Evolutionary conservation across 2,888 invertebrate genomes (phyloP), one percentile per base, ranked within the genome.

Genomic region (Gastracanthus pulcherrimus): DNA sequence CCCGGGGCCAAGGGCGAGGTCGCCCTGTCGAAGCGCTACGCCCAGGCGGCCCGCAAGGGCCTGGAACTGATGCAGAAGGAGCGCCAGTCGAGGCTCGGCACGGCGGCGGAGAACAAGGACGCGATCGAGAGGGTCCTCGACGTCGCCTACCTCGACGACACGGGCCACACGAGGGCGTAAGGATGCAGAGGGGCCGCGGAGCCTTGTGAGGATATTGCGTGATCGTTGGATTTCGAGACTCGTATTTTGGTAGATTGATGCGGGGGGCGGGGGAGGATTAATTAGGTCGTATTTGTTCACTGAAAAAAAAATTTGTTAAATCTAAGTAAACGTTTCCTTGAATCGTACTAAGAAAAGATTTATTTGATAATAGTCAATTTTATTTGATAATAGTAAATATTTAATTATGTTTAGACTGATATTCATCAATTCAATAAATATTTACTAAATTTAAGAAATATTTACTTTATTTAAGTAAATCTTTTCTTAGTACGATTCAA

Each of bases 1-100:
- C 95, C 95, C 3, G 93, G 94, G 64, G 94, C 95, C 72, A 94
- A 94, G 87, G 94, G 94, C 16, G 95, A 95, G 89, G 94, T 94
- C 0, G 95, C 95, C 0, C 92, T 95, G n/a, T 95, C 95, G 80
- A 94, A 94, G 87, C 91, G 95, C 82, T 95, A 95, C 89, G 94
- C 94, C 83, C 94, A 94, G 86, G 95, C 95, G 0, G 95, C 95
- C 3, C 94, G 93, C 89, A 93, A 93, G 41, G 95, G 95, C 11
- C 89, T 95, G 23, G 93, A 94, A 86, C 91, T 94, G 9, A 92
- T 95, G 66, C 92, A 93, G 85, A 92, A 93, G 84, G 94, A 94
- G 84, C 91, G 93, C 36, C 93, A 94, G 67, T 92, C 92, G 72
- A 90, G 93, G 36, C 67, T 80, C 0, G 80, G 78, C 31, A 82